phyloP scores from a whole-genome alignment of 53 echinoderm and acorn worm genomes.

The Echinometra lucunter region DNA sequence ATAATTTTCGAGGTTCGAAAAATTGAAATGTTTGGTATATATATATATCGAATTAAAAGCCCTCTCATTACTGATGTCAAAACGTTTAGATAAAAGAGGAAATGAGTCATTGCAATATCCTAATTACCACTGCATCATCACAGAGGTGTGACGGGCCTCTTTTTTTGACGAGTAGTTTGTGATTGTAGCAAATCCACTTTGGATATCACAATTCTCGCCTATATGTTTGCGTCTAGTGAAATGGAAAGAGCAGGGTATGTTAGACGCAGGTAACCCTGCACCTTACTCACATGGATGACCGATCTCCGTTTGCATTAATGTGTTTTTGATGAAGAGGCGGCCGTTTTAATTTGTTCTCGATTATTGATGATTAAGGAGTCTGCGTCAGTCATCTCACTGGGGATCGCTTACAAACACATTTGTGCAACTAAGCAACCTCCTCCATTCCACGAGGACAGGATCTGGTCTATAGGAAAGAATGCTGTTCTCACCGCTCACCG shows the following conservation, averaged over 20 bases:
- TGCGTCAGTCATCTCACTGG: constrained; percentile 5
- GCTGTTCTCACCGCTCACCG: not conserved
- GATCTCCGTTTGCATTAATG: constrained; percentile 12
- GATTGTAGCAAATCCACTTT: not conserved
- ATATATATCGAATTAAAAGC: no score
- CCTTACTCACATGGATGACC: not conserved
- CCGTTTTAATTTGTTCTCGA: constrained; percentile 22
- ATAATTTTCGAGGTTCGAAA: no score
- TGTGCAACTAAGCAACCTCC: constrained; percentile 39
- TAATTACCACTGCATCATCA: not conserved
- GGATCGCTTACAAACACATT: constrained; percentile 31
- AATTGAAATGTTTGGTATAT: no score
- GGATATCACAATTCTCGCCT: not conserved
- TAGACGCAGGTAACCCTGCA: not conserved
- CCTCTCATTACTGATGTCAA: no score
- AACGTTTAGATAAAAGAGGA: no score
- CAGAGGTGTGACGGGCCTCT: not conserved
- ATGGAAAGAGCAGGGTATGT: not conserved
- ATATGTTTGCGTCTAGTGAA: not conserved
- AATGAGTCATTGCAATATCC: no score
- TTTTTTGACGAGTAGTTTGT: not conserved
- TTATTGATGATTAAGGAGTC: constrained; percentile 39
- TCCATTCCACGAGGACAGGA: not conserved
- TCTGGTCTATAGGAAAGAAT: not conserved
- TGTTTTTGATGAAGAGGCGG: constrained; percentile 48